Evolutionary conservation across 2,888 invertebrate species (phyloP).

Genomic region (Parasteatoda lunata): DNA sequence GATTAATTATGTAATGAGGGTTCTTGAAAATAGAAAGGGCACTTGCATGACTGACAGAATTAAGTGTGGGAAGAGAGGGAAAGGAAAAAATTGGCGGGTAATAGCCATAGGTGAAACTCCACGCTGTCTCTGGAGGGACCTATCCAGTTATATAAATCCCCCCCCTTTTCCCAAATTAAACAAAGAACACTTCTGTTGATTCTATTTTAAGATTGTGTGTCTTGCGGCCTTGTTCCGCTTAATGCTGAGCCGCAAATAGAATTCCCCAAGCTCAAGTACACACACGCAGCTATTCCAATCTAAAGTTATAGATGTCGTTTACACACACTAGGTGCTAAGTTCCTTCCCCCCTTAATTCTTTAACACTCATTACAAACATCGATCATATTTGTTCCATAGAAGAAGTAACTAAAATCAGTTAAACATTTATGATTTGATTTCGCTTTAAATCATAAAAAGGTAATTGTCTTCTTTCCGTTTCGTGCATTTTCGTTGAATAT

Average conservation of each 20-base stretch:
- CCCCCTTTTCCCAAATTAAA: slow-evolving; percentile 51
- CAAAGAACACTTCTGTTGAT: slow-evolving; percentile 43
- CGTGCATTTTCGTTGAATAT: no score
- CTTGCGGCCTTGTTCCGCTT: slow-evolving; percentile 55
- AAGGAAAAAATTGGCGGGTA: not conserved
- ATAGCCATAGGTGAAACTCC: slow-evolving; percentile 35
- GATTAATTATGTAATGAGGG: no score
- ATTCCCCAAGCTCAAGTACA: slow-evolving; percentile 52
- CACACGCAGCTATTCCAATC: slow-evolving; percentile 26
- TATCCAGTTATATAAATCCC: slow-evolving; percentile 51
- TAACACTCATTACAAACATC: no score
- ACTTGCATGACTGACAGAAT: no score
- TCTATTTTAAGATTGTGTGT: slow-evolving; percentile 36
- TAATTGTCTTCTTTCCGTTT: no score
- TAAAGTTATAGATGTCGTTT: slow-evolving; percentile 46
- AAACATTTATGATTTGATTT: no score
- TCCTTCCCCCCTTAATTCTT: no score
- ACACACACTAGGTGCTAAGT: slow-evolving; percentile 10
- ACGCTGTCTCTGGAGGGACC: slow-evolving; percentile 57
- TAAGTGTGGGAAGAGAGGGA: not conserved
- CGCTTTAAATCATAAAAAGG: no score
- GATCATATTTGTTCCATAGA: no score
- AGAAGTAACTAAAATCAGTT: no score
- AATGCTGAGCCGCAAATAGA: slow-evolving; percentile 47
- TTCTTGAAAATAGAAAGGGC: no score